Conservation (phyloP, 1,140 invertebrate genomes). For the Diuraphis noxia region DNA sequence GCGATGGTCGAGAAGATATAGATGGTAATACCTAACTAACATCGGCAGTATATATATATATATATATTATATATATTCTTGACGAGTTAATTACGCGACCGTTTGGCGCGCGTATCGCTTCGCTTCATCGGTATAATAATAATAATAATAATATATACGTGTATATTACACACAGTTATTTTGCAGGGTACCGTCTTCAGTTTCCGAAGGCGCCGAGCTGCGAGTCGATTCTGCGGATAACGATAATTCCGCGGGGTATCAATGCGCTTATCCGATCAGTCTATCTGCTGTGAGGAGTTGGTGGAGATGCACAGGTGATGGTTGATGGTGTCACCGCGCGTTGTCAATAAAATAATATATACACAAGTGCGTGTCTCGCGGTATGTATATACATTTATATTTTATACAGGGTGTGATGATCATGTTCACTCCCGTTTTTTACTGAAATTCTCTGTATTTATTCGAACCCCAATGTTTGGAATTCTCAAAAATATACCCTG, state of each 20-base stretch:
- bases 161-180: too few species aligned
- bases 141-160: background rate
- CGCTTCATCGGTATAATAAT: background rate
- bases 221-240: background rate
- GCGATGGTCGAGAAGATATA: background rate
- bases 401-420: background rate
- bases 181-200: background rate
- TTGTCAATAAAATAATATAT: background rate
- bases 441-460: background rate
- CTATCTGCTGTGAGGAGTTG: background rate
- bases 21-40: too few species aligned
- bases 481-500: background rate
- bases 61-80: too few species aligned
- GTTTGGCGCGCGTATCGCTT: background rate
- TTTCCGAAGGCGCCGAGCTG: background rate
- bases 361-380: background rate
- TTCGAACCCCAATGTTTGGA: background rate
- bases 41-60: background rate
- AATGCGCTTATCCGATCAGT: background rate
- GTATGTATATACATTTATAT: background rate
- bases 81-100: background rate
- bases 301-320: background rate
- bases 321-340: background rate
- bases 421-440: background rate
- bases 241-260: background rate